Conservation (phyloP, 53 echinoderm and acorn worm species). For the Paracentrotus lividus region DNA sequence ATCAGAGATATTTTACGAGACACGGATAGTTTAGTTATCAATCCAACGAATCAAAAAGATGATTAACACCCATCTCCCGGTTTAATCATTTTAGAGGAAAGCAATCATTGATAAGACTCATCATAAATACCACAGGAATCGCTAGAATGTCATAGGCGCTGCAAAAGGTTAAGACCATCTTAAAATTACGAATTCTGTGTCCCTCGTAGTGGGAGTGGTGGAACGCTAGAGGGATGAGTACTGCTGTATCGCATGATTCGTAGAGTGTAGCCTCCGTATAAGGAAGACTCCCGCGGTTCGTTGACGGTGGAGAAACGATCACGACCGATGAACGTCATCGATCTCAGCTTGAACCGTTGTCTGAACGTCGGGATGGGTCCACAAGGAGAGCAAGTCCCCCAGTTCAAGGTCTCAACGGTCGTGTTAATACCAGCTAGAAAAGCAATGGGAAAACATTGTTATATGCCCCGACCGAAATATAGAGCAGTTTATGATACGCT, state of each 20-base stretch:
- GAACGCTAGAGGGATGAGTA: background rate
- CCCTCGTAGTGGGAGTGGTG: slow-evolving; percentile 24
- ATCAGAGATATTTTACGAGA: too few species aligned
- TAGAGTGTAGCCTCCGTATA: slow-evolving; percentile 46
- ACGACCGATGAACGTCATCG: slow-evolving; percentile 13
- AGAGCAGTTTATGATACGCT: too few species aligned
- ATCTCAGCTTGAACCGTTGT: slow-evolving; percentile 8
- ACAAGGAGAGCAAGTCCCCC: background rate
- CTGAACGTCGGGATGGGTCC: background rate
- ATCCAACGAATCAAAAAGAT: too few species aligned
- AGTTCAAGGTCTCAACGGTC: background rate
- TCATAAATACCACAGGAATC: too few species aligned
- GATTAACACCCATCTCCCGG: too few species aligned
- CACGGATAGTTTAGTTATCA: too few species aligned
- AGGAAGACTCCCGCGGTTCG: slow-evolving; percentile 10
- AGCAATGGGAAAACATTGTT: background rate
- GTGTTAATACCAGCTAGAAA: background rate
- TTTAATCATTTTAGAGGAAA: too few species aligned
- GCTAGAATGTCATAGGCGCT: too few species aligned
- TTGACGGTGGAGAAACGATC: background rate
- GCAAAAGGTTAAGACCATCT: background rate
- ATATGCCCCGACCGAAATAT: too few species aligned
- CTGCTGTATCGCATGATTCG: slow-evolving; percentile 44
- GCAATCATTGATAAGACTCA: too few species aligned
- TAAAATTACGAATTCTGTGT: slow-evolving; percentile 9